A percentile compares a stretch with the other conserved stretches of the same genome.
These are phyloP conservation scores for Idaea aversata DNA, from an alignment of 2,888 invertebrate genomes.

Conservation along the genomic window DNA sequence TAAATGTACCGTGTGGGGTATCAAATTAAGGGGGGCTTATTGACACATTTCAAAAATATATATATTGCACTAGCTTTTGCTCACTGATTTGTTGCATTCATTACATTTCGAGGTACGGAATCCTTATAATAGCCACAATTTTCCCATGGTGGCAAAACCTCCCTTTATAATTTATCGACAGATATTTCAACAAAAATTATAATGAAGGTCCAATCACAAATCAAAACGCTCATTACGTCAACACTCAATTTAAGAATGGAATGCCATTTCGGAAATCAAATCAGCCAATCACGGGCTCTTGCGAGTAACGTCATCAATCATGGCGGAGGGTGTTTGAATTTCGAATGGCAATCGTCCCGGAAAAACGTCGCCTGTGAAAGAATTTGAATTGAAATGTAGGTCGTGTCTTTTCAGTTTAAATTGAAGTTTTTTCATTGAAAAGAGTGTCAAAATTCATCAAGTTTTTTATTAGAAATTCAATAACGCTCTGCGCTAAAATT, in stretches of 20 bases:
- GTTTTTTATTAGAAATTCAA: background rate
- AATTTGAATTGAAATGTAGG: slow-evolving; percentile 24
- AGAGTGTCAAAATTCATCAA: background rate
- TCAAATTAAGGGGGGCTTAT: too few species aligned
- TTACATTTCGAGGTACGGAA: too few species aligned
- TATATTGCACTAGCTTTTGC: too few species aligned
- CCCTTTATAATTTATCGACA: background rate
- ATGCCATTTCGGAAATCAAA: slow-evolving; percentile 53
- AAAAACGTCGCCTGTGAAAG: slow-evolving; percentile 17
- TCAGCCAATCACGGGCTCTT: slow-evolving; percentile 57
- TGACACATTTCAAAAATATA: too few species aligned
- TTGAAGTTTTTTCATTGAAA: background rate
- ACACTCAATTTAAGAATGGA: slow-evolving; percentile 47
- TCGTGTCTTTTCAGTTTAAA: background rate
- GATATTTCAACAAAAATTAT: background rate
- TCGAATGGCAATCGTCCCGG: slow-evolving; percentile 29
- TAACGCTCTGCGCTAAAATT: background rate
- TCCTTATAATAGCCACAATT: too few species aligned
- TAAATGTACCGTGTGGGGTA: too few species aligned
- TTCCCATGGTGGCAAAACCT: background rate
- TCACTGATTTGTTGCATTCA: too few species aligned
- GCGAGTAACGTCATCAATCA: slow-evolving; percentile 59
- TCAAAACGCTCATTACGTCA: slow-evolving; percentile 44
- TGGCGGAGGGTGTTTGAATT: slow-evolving; percentile 38
- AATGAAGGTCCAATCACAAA: slow-evolving; percentile 27